Evolutionary conservation across 2,113 vertebrate species (phyloP), one percentile per base, ranked within the genome.

Genomic region (Gopherus evgoodei): DNA sequence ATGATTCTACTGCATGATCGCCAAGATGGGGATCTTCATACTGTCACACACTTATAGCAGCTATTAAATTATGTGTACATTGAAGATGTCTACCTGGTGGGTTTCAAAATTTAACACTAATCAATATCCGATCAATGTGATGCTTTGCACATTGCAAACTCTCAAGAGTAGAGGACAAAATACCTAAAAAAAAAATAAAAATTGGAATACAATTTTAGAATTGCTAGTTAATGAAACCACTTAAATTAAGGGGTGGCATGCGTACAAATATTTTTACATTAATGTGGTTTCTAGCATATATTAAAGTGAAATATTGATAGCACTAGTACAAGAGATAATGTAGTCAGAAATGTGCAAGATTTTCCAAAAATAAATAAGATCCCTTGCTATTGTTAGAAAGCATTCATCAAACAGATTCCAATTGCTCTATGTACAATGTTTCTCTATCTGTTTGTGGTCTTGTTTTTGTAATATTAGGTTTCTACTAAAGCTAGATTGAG

Each of bases 121-220:
- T 97, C 97, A 90, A 97, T 98, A 97, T 35, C 80, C 69, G 5
- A 97, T 98, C 97, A 95, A 95, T 98, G 62, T n/a, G 84, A 69
- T 95, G 82, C 90, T 92, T 89, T 93, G 91, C 82, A 95, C 93
- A 94, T 49, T 93, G 93, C 92, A 94, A 95, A 93, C 54, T 59
- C 31, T 90, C 89, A 90, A 87, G 62, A 90, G 29, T 95, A 87
- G 78, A 83, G 83, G 84, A 90, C 31, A 89, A 93, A 90, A 89
- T 81, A 84, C 85, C 57, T 93, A 12, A 49, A 49, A 49, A 49
- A 49, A 49, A 49, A 49, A 49, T 11, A 49, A 49, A 22, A 22
- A 52, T 49, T 89, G 86, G 53, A 62, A 78, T 19, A 94, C 95
- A 94, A 93, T 86, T 92, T 91, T 82, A 94, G 75, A 94, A 75